Base-by-base conservation (phyloP, 2,888 invertebrate species). In the Candidula unifasciata region DNA sequence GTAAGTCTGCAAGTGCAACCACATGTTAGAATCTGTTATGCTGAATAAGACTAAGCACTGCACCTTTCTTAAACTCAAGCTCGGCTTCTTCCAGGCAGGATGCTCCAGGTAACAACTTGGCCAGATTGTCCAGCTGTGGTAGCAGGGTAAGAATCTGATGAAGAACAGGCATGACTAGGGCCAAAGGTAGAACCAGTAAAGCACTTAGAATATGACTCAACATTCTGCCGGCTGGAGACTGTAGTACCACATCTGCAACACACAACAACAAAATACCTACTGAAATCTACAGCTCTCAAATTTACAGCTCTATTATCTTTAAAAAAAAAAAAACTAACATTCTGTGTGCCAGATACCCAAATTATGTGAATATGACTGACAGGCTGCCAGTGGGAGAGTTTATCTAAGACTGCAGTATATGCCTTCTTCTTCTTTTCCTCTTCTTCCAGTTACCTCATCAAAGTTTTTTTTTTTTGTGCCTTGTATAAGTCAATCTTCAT, bases 211-310 rank as follows among this genome's bases (percentile, higher is more conserved):
- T 93, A 90, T 95, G 95, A 44, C 95, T 94, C 86, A 95, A 90
- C 94, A 95, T 95, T 13, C 95, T 94, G 0, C 95, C 95, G 8
- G 95, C 94, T 18, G 95, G 94, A 0, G 95, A 95, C 86, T 94
- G 94, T 88, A 95, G 94, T 84, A 95, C 90, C 10, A 95, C 94
- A 88, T 93, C 94, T 94, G 92, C 60, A 89, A 78, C 3, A 69
- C 24, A 69, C 30, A 3, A 69, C 30, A 16, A 69, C 24, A 69
- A 30, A 3, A 69, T 18, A 16, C 60, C 5, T 21, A 60, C 60
- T 24, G n/a, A n/a, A 24, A 21, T 24, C 60, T 24, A 24, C n/a
- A 1, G 24, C 44, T 44, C 8, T 44, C 6, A 44, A 44, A 44
- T 44, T 0, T 44, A n/a, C n/a, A n/a, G n/a, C n/a, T n/a, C n/a